Evolutionary conservation across 30 jellyfish, hydroid and myxozoan species (phyloP), one percentile per base, ranked within the genome.

Genomic region (Cassiopea xamachana): DNA sequence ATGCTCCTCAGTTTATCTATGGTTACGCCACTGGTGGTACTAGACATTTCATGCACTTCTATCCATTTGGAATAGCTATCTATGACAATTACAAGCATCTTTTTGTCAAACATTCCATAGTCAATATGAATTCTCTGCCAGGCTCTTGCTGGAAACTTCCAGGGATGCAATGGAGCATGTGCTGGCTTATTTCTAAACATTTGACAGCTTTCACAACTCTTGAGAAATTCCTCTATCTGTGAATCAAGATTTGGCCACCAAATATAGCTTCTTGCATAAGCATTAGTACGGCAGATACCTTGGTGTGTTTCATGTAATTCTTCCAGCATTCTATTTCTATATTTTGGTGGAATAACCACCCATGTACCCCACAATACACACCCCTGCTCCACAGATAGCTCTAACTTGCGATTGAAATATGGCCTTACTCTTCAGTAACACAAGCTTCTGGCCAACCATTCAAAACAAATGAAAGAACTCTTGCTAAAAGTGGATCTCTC

Each of bases 11-110:
- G 95, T 76, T 46, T 69, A 69, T 46, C 85, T 17, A 78, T 88
- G 85, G 92, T 86, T n/a, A 85, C 85, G 27, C 85, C 91, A 88
- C 87, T 62, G 75, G 86, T 60, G 79, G 93, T 86, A 60, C 86
- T 1, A 64, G 85, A 69, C 71, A 88, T 50, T n/a, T 43, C 77
- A 84, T 79, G 91, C 69, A 79, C 78, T 18, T 88, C 92, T 60
- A 77, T 79, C 94, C 94, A 75, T 79, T 87, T 87, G 61, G 84
- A 87, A 77, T 60, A 59, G n/a, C 79, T 55, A 69, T 76, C 69
- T 16, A 87, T 62, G 71, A 49, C 79, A 46, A 85, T 55, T 10
- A 55, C 7, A 55, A 55, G 64, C 64, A 55, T 55, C 64, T 10
- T 78, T 27, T 43, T 48, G 87, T 45, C 71, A 48, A 61, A 51